Evolutionary conservation across 2,888 invertebrate genomes (phyloP).

Genomic region (Mythimna lalbum): DNA sequence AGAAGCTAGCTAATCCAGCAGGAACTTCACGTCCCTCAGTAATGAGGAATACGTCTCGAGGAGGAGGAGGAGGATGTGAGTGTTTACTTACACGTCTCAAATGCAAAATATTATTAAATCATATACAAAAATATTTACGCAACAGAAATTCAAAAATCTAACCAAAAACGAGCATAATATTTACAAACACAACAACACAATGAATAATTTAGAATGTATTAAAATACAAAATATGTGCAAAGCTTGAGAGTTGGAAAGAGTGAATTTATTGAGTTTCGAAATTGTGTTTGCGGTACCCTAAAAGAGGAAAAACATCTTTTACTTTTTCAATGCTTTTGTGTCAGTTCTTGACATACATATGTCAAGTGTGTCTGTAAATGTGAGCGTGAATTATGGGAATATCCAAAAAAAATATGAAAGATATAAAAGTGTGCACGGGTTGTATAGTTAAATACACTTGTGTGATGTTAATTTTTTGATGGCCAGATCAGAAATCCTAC

Average conservation of each 20-base stretch:
- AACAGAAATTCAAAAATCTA: constrained; percentile 11
- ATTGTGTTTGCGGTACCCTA: constrained; percentile 54
- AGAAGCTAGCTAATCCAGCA: no score
- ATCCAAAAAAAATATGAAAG: constrained; percentile 9
- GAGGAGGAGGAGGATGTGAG: no score
- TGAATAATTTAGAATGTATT: constrained; percentile 51
- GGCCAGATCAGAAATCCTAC: no score
- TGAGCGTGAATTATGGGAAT: constrained; percentile 1
- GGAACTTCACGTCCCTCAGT: no score
- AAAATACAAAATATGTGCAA: constrained; percentile 39
- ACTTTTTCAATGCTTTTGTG: constrained; percentile 39
- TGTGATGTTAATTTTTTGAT: constrained; percentile 11
- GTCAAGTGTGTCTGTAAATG: constrained; percentile 17
- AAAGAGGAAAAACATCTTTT: constrained; percentile 41
- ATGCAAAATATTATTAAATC: constrained; percentile 1
- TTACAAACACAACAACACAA: constrained; percentile 41
- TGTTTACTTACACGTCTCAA: not conserved
- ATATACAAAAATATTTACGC: constrained; percentile 14
- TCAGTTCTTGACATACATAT: constrained; percentile 10
- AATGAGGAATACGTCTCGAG: no score
- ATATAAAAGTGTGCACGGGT: not conserved
- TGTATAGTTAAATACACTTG: no score
- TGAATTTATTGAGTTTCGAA: constrained; percentile 45
- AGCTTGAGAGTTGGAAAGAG: constrained; percentile 16
- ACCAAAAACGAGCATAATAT: constrained; percentile 18